Percentiles rank a stretch among this genome's conserved stretches.
Evolutionary conservation across 2,888 invertebrate genomes (phyloP).

Genomic region (Syritta pipiens): DNA sequence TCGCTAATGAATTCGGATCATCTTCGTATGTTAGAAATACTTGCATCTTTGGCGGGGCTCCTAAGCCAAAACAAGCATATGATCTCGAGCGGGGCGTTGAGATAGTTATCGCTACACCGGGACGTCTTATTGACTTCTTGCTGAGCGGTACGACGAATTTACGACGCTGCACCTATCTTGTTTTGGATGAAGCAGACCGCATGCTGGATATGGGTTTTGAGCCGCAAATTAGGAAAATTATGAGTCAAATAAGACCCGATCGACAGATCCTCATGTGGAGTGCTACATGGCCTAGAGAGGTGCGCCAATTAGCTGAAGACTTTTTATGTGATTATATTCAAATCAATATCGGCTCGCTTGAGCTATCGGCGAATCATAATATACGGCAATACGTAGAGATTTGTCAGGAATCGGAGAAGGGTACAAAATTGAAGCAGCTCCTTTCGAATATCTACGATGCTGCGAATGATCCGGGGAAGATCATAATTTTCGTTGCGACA

Average conservation of each 20-base stretch:
- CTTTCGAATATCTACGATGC: slow-evolving; percentile 84
- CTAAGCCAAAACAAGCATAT: slow-evolving; percentile 87
- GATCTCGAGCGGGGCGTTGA: slow-evolving; percentile 90
- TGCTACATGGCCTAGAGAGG: slow-evolving; percentile 99
- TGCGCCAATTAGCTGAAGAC: slow-evolving; percentile 93
- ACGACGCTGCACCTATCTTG: slow-evolving; percentile 89
- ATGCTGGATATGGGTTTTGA: slow-evolving; percentile 99
- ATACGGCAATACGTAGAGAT: slow-evolving; percentile 91
- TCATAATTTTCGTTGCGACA: slow-evolving; percentile 97
- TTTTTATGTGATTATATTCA: slow-evolving; percentile 94
- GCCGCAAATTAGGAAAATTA: slow-evolving; percentile 95
- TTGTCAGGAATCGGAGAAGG: slow-evolving; percentile 88
- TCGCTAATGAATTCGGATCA: slow-evolving; percentile 89
- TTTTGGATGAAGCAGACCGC: slow-evolving; percentile 94
- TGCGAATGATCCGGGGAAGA: slow-evolving; percentile 89
- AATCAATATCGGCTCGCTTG: slow-evolving; percentile 91
- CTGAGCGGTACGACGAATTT: slow-evolving; percentile 87
- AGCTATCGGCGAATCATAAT: slow-evolving; percentile 92
- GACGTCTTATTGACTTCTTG: slow-evolving; percentile 91
- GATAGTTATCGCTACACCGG: slow-evolving; percentile 94
- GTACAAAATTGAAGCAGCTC: slow-evolving; percentile 77
- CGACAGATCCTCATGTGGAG: slow-evolving; percentile 99
- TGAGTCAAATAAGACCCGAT: slow-evolving; percentile 95
- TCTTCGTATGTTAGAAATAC: slow-evolving; percentile 88
- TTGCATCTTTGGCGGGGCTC: slow-evolving; percentile 96